phyloP scores from a whole-genome alignment of 2,888 invertebrate genomes.

The Gryllus longicercus region DNA sequence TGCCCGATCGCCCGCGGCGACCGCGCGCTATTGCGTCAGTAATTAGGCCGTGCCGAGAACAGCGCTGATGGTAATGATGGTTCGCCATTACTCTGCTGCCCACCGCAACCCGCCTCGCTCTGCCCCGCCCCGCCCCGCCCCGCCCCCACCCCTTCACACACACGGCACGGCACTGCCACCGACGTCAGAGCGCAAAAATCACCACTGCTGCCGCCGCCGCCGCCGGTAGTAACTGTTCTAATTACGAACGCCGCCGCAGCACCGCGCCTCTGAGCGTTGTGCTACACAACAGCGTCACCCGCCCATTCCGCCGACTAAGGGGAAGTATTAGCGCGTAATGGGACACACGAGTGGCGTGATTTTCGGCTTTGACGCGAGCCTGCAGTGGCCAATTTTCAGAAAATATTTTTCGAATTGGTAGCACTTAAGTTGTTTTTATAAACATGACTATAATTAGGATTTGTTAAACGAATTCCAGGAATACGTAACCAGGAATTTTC shows the following conservation, averaged over 20 bases:
- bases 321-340: neutral
- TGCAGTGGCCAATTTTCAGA: neutral
- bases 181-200: too few species aligned
- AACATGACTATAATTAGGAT: too few species aligned
- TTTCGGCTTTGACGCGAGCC: neutral
- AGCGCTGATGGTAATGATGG: slow-evolving; percentile 17
- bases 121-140: too few species aligned
- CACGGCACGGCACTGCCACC: too few species aligned
- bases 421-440: too few species aligned
- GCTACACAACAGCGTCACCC: neutral
- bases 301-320: too few species aligned
- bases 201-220: too few species aligned
- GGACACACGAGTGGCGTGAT: neutral
- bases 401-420: neutral
- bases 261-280: neutral
- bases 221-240: too few species aligned
- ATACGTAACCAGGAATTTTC: too few species aligned
- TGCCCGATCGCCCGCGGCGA: neutral
- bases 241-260: neutral
- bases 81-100: slow-evolving; percentile 8
- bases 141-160: too few species aligned
- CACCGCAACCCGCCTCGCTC: neutral
- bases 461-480: too few species aligned
- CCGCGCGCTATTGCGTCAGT: slow-evolving; percentile 1
- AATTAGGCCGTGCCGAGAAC: neutral